Evolutionary conservation across 2,797 vertebrate species (phyloP), one percentile per base, ranked within the genome.

Genomic region (Tinamus major): DNA sequence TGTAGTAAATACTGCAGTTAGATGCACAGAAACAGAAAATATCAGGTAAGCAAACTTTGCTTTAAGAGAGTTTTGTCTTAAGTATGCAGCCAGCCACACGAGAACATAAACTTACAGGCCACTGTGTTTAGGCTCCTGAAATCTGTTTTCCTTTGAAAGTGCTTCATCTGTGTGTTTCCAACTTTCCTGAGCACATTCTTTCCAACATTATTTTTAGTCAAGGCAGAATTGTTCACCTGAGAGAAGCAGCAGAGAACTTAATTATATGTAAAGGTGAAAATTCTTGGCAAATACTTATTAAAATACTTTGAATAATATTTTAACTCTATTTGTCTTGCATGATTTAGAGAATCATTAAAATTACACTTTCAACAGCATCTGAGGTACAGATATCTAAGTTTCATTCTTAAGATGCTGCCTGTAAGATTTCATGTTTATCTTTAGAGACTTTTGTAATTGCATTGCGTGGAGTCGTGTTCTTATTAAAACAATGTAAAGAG

Each of bases 1-100:
- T 92, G 44, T 37, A 92, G 62, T 86, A 79, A 74, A 29, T 85
- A 75, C 41, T 89, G 62, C 69, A 78, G 41, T 87, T 85, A 61
- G 7, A 21, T n/a, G 15, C 62, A 29, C 59, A 95, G 41, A 85
- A 62, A 89, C 62, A 42, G 31, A 88, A 91, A 81, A 59, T 39
- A 64, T 3, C 64, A 78, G 78, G 61, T 89, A 77, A 91, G 72
- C 3, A 14, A 78, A 51, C 10, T 58, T 72, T 51, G 23, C 33
- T 69, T 2, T 18, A 33, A 58, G 26, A 76, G 17, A 2, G 35
- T 8, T 68, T 74, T 19, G 29, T 77, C 42, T 82, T 78, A 29
- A 79, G 26, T 41, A 41, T 14, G 2, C 39, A 27, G 26, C n/a
- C 27, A 65, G 35, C 31, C 21, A 48, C 18, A 6, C 23, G 11